Conservation (phyloP, 2,888 invertebrate genomes). For the Brachypterus glaber region DNA sequence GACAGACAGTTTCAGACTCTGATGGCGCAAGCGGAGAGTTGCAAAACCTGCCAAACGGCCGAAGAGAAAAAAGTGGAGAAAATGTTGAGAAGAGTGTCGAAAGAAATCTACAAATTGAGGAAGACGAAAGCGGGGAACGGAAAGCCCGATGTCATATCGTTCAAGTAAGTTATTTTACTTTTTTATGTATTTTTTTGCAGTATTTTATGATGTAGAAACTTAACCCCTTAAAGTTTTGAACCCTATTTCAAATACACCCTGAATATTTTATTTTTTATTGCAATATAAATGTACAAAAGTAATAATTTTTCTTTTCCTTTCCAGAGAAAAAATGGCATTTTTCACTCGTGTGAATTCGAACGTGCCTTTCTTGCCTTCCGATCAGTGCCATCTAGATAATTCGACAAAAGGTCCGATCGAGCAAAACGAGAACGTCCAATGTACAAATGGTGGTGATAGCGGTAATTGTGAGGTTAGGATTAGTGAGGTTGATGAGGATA, state of each 20-base stretch:
- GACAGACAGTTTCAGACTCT: constrained; percentile 78
- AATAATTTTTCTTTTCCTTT: constrained; percentile 30
- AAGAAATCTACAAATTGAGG: constrained; percentile 83
- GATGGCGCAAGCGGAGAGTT: constrained; percentile 48
- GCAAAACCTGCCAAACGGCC: constrained; percentile 45
- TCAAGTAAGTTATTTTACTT: constrained; percentile 58
- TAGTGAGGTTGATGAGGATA: constrained; percentile 39
- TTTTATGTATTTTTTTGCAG: constrained; percentile 5
- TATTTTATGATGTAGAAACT: too few relatives aligned
- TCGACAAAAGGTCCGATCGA: constrained; percentile 22
- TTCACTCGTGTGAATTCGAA: constrained; percentile 74
- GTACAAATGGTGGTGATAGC: constrained; percentile 20
- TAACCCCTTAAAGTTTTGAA: too few relatives aligned
- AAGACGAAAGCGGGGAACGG: constrained; percentile 80
- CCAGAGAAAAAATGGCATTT: constrained; percentile 94
- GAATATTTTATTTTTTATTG: too few relatives aligned
- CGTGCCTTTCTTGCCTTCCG: constrained; percentile 65
- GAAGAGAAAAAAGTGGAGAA: constrained; percentile 67
- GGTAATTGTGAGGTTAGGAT: constrained; percentile 25
- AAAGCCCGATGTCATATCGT: constrained; percentile 84
- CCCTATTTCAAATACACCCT: too few relatives aligned
- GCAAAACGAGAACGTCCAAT: constrained; percentile 11
- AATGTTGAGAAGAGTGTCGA: constrained; percentile 76
- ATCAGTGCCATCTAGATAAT: constrained; percentile 42
- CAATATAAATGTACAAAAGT: too few relatives aligned